phyloP scores from a whole-genome alignment of 2,113 vertebrate species.

The Perca fluviatilis region DNA sequence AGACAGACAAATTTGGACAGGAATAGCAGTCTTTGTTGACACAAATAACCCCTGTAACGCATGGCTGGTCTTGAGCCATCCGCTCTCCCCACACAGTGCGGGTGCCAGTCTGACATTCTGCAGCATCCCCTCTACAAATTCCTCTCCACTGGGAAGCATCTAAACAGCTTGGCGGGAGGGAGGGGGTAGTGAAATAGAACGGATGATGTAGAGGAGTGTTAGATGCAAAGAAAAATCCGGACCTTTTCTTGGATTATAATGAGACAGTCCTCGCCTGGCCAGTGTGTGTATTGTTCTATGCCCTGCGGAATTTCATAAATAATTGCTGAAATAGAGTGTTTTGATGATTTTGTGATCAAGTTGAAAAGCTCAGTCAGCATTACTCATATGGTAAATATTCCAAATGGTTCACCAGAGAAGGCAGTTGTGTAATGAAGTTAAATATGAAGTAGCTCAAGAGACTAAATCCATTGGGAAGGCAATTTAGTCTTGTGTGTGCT shows the following conservation, averaged over 20 bases:
- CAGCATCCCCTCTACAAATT: slow-evolving; percentile 6
- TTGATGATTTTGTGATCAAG: background rate
- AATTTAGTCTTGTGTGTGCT: slow-evolving; percentile 8
- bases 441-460: slow-evolving; percentile 16
- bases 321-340: background rate
- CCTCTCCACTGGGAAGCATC: background rate
- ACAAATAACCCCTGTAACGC: slow-evolving; percentile 36
- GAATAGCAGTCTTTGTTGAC: slow-evolving; percentile 28
- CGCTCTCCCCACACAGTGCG: background rate
- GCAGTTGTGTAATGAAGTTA: slow-evolving; percentile 8
- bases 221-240: background rate
- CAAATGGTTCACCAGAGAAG: slow-evolving; percentile 5
- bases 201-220: background rate
- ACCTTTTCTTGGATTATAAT: background rate
- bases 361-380: background rate
- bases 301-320: background rate
- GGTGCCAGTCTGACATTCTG: background rate
- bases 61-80: background rate
- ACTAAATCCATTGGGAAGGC: slow-evolving; percentile 10
- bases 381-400: background rate
- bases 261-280: background rate
- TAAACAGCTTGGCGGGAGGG: background rate
- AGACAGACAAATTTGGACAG: background rate
- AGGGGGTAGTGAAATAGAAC: background rate
- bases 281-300: background rate